Conservation (phyloP, 2,888 invertebrate genomes). For the Parascotia fuliginaria region DNA sequence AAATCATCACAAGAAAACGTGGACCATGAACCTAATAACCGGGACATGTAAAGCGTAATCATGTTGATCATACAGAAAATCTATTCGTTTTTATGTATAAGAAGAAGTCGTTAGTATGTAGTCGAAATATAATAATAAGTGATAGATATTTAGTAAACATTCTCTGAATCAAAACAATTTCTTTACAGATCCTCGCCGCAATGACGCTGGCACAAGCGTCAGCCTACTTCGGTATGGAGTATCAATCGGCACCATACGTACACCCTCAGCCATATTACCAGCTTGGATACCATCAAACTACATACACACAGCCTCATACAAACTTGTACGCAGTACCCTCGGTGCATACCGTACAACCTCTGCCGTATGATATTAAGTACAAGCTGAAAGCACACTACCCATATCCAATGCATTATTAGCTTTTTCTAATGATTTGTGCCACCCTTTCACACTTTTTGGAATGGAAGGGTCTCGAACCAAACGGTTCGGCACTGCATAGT, state of each 20-base stretch:
- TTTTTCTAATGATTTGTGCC: not conserved
- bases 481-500: no score
- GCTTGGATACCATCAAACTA: conserved; percentile 11
- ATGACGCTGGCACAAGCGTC: conserved; percentile 13
- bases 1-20: no score
- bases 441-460: no score
- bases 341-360: conserved; percentile 26
- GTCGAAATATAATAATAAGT: no score
- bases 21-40: no score
- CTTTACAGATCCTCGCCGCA: conserved; percentile 27
- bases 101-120: no score
- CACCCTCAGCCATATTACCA: not conserved
- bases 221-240: conserved; percentile 29
- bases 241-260: conserved; percentile 12
- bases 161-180: not conserved
- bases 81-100: no score
- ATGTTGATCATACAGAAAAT: no score
- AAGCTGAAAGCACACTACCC: conserved; percentile 35
- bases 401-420: conserved; percentile 25
- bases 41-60: no score
- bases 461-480: no score
- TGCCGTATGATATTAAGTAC: conserved; percentile 22
- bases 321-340: conserved; percentile 21
- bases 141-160: no score
- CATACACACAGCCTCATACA: conserved; percentile 1